A percentile compares a stretch with the other conserved stretches of the same genome.
phyloP scores from a whole-genome alignment of 2,113 vertebrate species.

The Cephalopterus ornatus region DNA sequence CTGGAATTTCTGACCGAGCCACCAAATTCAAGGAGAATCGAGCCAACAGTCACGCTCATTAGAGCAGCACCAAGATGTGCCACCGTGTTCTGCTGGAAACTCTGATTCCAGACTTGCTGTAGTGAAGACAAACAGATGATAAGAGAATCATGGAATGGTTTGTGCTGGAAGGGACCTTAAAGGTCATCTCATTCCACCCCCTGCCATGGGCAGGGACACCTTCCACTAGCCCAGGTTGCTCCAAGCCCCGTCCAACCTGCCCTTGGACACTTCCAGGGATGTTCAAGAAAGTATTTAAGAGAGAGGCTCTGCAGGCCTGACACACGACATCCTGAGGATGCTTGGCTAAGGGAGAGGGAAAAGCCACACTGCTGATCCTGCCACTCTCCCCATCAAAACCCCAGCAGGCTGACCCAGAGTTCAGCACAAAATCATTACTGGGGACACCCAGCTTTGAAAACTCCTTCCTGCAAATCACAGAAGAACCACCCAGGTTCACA shows the following conservation, averaged over 20 bases:
- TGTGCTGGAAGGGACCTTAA: neutral
- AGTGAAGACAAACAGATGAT: neutral
- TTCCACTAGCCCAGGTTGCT: neutral
- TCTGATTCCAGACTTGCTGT: accelerated
- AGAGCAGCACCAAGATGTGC: neutral
- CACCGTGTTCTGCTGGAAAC: accelerated
- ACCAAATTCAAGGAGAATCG: neutral
- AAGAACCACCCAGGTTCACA: neutral
- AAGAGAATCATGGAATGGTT: neutral
- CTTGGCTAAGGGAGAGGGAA: neutral
- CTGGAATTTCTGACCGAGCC: neutral
- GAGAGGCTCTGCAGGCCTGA: neutral
- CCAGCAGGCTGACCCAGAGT: neutral
- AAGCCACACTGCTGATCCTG: accelerated
- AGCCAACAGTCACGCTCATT: neutral
- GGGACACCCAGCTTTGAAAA: neutral
- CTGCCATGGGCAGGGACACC: neutral
- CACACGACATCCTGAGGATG: neutral
- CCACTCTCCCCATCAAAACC: neutral
- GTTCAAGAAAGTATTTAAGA: neutral
- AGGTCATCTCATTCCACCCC: neutral
- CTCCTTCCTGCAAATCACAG: neutral
- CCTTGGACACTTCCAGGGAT: neutral
- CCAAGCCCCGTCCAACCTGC: neutral
- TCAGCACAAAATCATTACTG: neutral